phyloP scores from a whole-genome alignment of 2,113 vertebrate species.

The Laterallus jamaicensis region DNA sequence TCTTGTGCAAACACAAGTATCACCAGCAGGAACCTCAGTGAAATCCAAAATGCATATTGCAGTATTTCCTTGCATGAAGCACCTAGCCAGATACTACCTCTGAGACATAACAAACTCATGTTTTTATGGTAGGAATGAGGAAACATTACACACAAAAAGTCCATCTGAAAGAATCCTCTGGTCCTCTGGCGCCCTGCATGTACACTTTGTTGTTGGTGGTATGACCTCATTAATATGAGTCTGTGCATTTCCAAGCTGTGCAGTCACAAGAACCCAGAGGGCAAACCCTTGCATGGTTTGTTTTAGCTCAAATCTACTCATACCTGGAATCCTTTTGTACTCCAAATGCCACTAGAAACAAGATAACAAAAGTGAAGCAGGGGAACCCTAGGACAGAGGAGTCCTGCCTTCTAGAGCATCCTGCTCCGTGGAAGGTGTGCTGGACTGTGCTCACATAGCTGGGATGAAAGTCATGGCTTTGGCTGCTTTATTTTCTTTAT shows the following conservation, averaged over 20 bases:
- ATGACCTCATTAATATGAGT: neutral
- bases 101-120: neutral
- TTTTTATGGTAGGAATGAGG: neutral
- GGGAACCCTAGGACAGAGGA: neutral
- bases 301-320: neutral
- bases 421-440: neutral
- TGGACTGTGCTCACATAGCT: neutral
- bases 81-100: neutral
- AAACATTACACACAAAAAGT: neutral
- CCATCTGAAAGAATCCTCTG: neutral
- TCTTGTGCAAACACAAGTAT: neutral
- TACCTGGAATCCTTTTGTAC: neutral
- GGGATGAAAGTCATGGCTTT: neutral
- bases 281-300: neutral
- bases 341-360: neutral
- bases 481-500: neutral
- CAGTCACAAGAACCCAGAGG: neutral
- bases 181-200: neutral
- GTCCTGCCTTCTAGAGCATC: neutral
- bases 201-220: neutral
- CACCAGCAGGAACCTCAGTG: neutral
- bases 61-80: accelerated
- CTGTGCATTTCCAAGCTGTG: neutral
- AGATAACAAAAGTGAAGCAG: neutral
- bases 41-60: neutral